Evolutionary conservation across 2,888 invertebrate species (phyloP).

Genomic region (Thymelicus lineola): DNA sequence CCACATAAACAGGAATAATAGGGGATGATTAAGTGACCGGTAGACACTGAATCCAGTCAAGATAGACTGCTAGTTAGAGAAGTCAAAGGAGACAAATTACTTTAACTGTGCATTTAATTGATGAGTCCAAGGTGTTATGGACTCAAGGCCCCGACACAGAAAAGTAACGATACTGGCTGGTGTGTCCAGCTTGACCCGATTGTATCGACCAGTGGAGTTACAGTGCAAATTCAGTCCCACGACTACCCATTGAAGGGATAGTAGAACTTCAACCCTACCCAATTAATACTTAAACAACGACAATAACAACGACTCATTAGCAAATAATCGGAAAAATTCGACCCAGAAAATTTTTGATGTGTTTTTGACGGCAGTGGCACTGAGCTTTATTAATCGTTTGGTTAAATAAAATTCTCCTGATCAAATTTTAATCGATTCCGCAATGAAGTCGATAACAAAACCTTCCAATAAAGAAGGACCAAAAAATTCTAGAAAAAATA

Average conservation of each 20-base stretch:
- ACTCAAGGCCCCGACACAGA: not conserved
- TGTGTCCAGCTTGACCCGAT: not conserved
- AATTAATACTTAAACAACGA: not conserved
- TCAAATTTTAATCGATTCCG: not conserved
- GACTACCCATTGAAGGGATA: not conserved
- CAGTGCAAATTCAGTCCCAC: not conserved
- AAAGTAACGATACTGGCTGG: not conserved
- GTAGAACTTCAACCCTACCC: not conserved
- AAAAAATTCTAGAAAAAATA: conserved; percentile 1
- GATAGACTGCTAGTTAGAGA: not conserved
- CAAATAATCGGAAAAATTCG: not conserved
- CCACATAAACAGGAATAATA: not conserved
- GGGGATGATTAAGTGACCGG: not conserved
- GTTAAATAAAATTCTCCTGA: not conserved
- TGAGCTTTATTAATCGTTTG: no score
- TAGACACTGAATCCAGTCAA: not conserved
- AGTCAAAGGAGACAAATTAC: not conserved
- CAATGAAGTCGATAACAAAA: not conserved
- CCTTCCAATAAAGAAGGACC: conserved; percentile 1
- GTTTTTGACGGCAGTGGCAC: no score
- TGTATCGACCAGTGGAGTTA: not conserved
- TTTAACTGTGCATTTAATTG: not conserved
- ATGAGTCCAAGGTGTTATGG: not conserved
- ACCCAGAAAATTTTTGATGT: not conserved
- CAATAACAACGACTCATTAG: not conserved